Evolutionary conservation across 1,140 invertebrate genomes (phyloP), one percentile per base, ranked within the genome.

Genomic region (Paralvinella palmiformis): DNA sequence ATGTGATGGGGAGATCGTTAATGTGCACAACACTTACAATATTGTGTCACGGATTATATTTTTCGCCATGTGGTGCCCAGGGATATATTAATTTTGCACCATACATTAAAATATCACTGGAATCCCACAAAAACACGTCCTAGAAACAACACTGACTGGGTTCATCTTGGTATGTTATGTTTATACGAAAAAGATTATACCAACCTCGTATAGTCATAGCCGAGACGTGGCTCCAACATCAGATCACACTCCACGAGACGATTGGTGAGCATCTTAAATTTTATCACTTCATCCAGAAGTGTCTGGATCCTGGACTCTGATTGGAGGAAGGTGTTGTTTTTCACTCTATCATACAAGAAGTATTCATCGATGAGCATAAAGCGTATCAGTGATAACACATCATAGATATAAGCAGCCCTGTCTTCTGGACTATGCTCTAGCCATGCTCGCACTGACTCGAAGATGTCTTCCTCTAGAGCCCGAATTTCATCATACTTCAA

Each of bases 381-480:
- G 27, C 83, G 69, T 13, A 84, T 79, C 61, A 79, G 76, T 67
- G 81, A 77, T 29, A 84, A 64, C 37, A 84, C 74, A 76, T 82
- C 27, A 22, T 60, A 44, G 15, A 60, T 45, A 60, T 45, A 20
- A 35, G 10, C 0, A 4, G 15, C 56, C n/a, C 64, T 15, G 24
- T 66, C 60, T 29, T 76, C 69, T 10, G 73, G 72, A 67, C 73
- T 69, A 55, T 83, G 74, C 41, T 82, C 70, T 58, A 79, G 74
- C 83, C 83, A 84, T 50, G 68, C 41, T 17, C 79, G 68, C 3
- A 79, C 75, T 35, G 81, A 81, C 68, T 79, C 69, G 71, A 83
- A 84, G 6, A 84, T 81, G 55, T 84, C 83, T 69, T 84, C 83
- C 62, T 75, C 77, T 29, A 80, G 75, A 4, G 82, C 80, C 58